Evolutionary conservation across 1,140 invertebrate species (phyloP).

Genomic region (Formica selysi): DNA sequence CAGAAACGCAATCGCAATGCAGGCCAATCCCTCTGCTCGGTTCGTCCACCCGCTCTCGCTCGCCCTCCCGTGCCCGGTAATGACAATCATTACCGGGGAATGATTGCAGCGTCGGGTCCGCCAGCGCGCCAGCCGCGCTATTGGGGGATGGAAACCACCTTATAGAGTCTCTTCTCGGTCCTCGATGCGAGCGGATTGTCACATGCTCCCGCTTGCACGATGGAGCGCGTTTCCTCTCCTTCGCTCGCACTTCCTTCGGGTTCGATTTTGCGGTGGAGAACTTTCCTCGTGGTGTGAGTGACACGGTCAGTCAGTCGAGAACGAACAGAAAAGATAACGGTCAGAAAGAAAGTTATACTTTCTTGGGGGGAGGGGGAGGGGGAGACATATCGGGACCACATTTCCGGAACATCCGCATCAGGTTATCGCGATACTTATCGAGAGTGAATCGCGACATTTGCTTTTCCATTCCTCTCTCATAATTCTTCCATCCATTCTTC

Average conservation of each 20-base stretch:
- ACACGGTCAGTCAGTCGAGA: conserved; percentile 12
- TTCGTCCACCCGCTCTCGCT: conserved; percentile 77
- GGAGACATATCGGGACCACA: conserved; percentile 7
- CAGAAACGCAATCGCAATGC: conserved; percentile 81
- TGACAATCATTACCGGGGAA: conserved; percentile 85
- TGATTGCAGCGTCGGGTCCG: conserved; percentile 83
- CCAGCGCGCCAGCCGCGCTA: conserved; percentile 78
- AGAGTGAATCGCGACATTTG: conserved; percentile 42
- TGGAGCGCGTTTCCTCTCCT: conserved; percentile 68
- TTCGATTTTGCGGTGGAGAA: conserved; percentile 31
- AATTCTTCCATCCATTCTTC: neutral
- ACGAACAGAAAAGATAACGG: conserved; percentile 31
- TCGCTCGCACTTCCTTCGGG: conserved; percentile 38
- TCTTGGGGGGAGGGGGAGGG: neutral
- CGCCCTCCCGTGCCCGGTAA: conserved; percentile 82
- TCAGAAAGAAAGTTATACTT: conserved; percentile 37
- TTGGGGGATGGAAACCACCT: conserved; percentile 83
- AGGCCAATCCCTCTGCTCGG: conserved; percentile 78
- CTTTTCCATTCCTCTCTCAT: neutral
- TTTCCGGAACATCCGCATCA: conserved; percentile 29
- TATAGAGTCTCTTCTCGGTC: conserved; percentile 81
- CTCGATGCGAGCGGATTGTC: conserved; percentile 83
- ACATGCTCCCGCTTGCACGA: conserved; percentile 73
- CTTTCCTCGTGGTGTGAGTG: conserved; percentile 32
- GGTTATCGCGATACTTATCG: conserved; percentile 35